Conservation (phyloP, 2,113 vertebrate genomes). For the Felis chaus region DNA sequence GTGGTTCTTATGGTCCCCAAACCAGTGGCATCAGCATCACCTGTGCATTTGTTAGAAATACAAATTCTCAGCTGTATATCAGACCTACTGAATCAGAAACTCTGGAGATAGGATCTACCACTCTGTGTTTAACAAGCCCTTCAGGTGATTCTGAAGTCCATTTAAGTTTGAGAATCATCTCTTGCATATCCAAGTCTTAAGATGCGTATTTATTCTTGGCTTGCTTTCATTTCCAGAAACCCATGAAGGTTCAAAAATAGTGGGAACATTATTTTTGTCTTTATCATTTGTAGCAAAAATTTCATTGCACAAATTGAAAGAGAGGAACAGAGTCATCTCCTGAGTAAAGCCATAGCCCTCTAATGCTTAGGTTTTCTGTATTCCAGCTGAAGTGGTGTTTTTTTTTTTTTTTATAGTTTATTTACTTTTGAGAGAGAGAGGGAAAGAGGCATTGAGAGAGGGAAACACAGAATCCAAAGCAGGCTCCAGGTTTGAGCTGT, state of each 20-base stretch:
- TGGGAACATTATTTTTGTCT: neutral
- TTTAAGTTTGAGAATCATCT: neutral
- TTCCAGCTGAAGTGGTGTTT: neutral
- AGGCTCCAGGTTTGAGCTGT: too few relatives aligned
- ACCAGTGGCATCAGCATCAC: neutral
- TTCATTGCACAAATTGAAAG: neutral
- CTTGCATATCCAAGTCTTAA: neutral
- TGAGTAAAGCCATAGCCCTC: neutral
- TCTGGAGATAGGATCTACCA: accelerated
- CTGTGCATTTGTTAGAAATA: neutral
- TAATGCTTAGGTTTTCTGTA: neutral
- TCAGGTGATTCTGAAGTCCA: neutral
- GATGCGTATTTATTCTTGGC: neutral
- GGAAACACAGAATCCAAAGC: too few relatives aligned
- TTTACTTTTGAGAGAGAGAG: too few relatives aligned
- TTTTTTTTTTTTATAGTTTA: too few relatives aligned
- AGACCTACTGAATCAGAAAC: neutral
- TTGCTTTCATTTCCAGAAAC: neutral
- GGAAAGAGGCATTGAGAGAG: too few relatives aligned
- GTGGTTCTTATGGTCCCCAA: neutral
- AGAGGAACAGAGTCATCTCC: neutral
- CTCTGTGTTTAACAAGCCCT: neutral
- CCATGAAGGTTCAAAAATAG: neutral
- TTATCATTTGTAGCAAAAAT: neutral
- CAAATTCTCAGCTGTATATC: neutral